Evolutionary conservation across 2,797 vertebrate genomes (phyloP), one percentile per base, ranked within the genome.

Genomic region (Pipistrellus nathusii): DNA sequence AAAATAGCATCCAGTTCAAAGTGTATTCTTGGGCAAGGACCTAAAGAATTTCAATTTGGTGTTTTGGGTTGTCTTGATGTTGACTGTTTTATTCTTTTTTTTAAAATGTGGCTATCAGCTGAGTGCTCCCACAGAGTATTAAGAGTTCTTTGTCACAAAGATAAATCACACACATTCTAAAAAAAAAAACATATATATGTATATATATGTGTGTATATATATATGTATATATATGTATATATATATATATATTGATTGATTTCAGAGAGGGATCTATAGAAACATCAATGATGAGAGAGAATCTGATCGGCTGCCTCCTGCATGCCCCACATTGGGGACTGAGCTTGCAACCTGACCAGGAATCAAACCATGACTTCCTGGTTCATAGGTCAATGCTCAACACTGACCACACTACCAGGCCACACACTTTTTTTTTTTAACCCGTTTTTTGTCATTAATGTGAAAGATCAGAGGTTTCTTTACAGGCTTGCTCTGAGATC

Each of bases 1-100:
- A n/a, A n/a, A 76, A 38, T 35, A 82, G 69, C 62, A 64, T 76
- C 20, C 20, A 86, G n/a, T 76, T 80, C 71, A 77, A 95, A 87
- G 27, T 44, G 51, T 71, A 32, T 86, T 51, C 14, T 93, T 84
- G 87, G 66, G 48, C 62, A 90, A 75, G 32, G 27, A 25, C 35
- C 9, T 69, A 53, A 77, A 85, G 20, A 66, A 76, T 59, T 90
- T 51, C 69, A 81, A 59, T 85, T 85, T 75, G 68, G 25, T 91
- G 21, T 77, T 95, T 80, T 81, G 41, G 17, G 30, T 92, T 72
- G 15, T 69, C 25, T 87, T 51, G 44, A 35, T 73, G 90, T 87
- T 76, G 17, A 66, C 27, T 30, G 10, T 20, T 90, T 75, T 73
- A 32, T 73, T 83, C 30, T 78, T 53, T 8, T 57, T 57, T 15